Evolutionary conservation across 2,113 vertebrate species (phyloP).

Genomic region (Telmatochromis sp.): DNA sequence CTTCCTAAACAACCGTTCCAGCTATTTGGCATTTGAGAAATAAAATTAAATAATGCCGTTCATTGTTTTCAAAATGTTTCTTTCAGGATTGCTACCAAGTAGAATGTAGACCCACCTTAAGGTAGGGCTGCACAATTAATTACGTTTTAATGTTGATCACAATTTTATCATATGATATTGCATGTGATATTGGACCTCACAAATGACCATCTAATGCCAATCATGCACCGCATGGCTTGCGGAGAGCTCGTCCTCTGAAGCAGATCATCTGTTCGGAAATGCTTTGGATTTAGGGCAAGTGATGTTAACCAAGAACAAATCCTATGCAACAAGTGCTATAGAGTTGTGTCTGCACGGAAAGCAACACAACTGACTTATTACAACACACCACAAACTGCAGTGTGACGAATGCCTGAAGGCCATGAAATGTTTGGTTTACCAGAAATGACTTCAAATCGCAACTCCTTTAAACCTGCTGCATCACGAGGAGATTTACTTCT

Average conservation of each 20-base stretch:
- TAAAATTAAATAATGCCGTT: accelerated
- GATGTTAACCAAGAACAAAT: not conserved
- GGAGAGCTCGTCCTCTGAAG: not conserved
- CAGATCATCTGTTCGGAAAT: not conserved
- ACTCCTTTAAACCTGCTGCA: not conserved
- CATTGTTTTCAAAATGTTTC: not conserved
- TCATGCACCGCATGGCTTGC: not conserved
- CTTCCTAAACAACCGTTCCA: not conserved
- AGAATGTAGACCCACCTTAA: not conserved
- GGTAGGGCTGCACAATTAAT: not conserved
- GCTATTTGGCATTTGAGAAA: not conserved
- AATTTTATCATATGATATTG: not conserved
- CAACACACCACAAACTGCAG: not conserved
- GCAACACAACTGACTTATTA: not conserved
- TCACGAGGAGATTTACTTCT: not conserved
- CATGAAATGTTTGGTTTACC: not conserved
- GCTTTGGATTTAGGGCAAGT: not conserved
- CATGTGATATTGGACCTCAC: not conserved
- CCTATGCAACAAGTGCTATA: not conserved
- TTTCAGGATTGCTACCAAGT: not conserved
- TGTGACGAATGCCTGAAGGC: not conserved
- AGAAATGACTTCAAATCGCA: not conserved
- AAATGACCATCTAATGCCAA: not conserved
- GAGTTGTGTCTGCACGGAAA: not conserved
- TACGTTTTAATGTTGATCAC: not conserved